Base-by-base conservation (phyloP, 2,113 vertebrate species). In the Malurus cyaneus region DNA sequence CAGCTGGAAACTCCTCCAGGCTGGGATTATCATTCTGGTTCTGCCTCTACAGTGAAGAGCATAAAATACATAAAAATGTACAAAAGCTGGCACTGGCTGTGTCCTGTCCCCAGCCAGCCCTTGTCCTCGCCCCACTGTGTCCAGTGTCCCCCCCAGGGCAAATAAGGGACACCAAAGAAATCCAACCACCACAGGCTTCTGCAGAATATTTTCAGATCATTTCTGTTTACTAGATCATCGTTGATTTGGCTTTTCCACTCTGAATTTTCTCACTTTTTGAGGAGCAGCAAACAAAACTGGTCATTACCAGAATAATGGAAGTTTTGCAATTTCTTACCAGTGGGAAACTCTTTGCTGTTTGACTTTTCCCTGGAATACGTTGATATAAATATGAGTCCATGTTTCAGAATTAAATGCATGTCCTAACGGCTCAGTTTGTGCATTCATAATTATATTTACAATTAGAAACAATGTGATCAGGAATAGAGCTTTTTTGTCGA, bases 361-460 rank as follows among this genome's bases (percentile, higher is more conserved):
- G 78, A 41, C 80, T 89, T 87, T 72, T 61, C 59, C 16, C 66
- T 57, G 2, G 20, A 81, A 74, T 34, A n/a, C 2, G 0, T 54
- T 12, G 19, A 41, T 53, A 84, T 66, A 91, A 93, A 91, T 23
- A 69, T 0, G 29, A 92, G 50, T 80, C 69, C 36, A 23, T 14
- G 19, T 95, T 91, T 85, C 78, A 92, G 46, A 81, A 94, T 91
- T 82, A 92, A 95, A 82, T 69, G 81, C 74, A 85, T 14, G 24
- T 73, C 70, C 77, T 84, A 36, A 39, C 56, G 41, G 62, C 56
- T 92, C 5, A 3, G 61, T 91, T 94, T 87, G 44, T 65, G 46
- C 73, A 64, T 54, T 95, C 80, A 66, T 62, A 85, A 94, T 91
- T 85, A 53, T 88, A 92, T 91, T 94, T 92, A 92, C 86, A 85